phyloP scores from a whole-genome alignment of 2,113 vertebrate species.

The Actenoides lindsayi region DNA sequence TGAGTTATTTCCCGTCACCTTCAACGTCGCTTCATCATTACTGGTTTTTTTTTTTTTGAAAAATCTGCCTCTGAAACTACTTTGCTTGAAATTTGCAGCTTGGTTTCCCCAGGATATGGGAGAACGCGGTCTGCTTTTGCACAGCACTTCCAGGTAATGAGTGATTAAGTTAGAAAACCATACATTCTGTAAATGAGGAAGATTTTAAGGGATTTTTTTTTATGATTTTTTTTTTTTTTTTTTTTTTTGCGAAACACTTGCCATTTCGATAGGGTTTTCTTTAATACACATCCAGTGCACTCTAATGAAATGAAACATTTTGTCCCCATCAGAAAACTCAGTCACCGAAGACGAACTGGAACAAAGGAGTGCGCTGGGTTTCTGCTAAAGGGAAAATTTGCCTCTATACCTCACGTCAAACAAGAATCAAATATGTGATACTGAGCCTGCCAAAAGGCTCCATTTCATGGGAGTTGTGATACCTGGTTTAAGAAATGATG shows the following conservation, averaged over 20 bases:
- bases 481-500: not conserved
- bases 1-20: not conserved
- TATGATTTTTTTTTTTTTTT: too few species aligned
- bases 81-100: not conserved
- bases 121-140: rapidly evolving
- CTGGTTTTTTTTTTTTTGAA: too few species aligned
- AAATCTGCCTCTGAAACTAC: not conserved
- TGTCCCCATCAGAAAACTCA: not conserved
- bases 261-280: not conserved
- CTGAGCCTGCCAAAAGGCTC: not conserved
- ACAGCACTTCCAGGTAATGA: not conserved
- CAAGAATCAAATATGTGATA: not conserved
- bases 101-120: not conserved
- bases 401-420: not conserved
- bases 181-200: rapidly evolving
- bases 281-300: not conserved
- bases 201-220: not conserved
- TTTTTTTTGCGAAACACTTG: not conserved
- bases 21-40: not conserved
- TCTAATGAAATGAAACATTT: rapidly evolving
- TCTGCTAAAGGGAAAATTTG: not conserved
- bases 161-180: not conserved
- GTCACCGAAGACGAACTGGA: not conserved
- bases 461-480: rapidly evolving
- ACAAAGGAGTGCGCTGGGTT: not conserved